Conservation (phyloP, 2,113 vertebrate genomes). For the Corydoras sp. region DNA sequence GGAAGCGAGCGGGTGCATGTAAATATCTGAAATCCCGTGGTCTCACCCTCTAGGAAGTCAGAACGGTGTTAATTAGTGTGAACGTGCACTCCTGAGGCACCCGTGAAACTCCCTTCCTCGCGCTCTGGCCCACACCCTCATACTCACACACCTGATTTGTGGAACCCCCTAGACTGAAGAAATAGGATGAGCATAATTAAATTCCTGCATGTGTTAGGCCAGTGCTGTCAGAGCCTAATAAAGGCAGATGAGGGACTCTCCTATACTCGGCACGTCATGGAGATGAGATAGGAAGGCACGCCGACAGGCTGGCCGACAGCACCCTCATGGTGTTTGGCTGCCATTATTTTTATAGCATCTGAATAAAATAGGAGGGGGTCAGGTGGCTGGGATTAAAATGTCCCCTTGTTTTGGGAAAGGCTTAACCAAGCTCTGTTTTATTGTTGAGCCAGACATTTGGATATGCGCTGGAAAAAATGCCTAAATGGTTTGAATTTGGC, state of each 20-base stretch:
- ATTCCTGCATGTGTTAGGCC: conserved; percentile 59
- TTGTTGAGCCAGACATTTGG: background rate
- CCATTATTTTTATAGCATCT: conserved; percentile 12
- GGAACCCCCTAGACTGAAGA: conserved; percentile 52
- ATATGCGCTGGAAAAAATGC: too few species aligned
- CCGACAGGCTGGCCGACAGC: conserved; percentile 35
- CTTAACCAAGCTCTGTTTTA: too few species aligned
- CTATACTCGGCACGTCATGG: conserved; percentile 52
- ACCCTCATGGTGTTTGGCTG: background rate
- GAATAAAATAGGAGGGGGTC: background rate
- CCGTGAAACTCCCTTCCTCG: conserved; percentile 37
- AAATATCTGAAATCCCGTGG: conserved; percentile 34
- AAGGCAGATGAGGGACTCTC: conserved; percentile 41
- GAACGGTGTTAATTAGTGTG: conserved; percentile 44
- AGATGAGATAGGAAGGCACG: conserved; percentile 58
- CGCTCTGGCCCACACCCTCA: conserved; percentile 6
- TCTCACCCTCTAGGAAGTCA: conserved; percentile 28
- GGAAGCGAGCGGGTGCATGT: conserved; percentile 7
- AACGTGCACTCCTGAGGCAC: conserved; percentile 36
- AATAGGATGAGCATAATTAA: conserved; percentile 64
- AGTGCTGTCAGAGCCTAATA: conserved; percentile 58
- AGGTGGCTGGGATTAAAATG: too few species aligned
- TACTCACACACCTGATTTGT: conserved; percentile 52
- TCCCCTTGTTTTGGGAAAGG: too few species aligned
- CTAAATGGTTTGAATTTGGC: conserved; percentile 28